Evolutionary conservation across 1,140 invertebrate genomes (phyloP).

Genomic region (Rhynchophorus ferrugineus): DNA sequence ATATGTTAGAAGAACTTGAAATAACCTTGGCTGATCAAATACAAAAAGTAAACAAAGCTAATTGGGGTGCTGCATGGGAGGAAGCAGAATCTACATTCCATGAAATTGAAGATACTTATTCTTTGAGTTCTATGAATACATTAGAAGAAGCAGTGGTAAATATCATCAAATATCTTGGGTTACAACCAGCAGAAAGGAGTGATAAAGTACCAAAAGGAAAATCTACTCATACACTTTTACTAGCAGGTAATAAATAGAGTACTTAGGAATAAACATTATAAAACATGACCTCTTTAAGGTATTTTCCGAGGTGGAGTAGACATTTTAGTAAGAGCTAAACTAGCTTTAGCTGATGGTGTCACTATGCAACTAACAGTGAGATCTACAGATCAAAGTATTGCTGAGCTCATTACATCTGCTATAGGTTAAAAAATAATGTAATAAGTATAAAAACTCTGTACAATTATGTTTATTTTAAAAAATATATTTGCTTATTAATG

Average conservation of each 20-base stretch:
- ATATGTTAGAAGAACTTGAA: slow-evolving; percentile 89
- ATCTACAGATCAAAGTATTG: slow-evolving; percentile 58
- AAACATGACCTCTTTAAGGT: slow-evolving; percentile 44
- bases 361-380: slow-evolving; percentile 63
- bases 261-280: not conserved
- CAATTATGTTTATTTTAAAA: slow-evolving; percentile 1
- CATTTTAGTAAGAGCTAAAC: slow-evolving; percentile 76
- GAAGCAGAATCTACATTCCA: slow-evolving; percentile 50
- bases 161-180: slow-evolving; percentile 78
- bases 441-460: not conserved
- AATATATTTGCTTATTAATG: slow-evolving; percentile 1
- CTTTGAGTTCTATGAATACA: slow-evolving; percentile 69
- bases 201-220: slow-evolving; percentile 82
- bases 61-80: slow-evolving; percentile 71
- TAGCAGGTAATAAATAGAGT: slow-evolving; percentile 72
- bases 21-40: slow-evolving; percentile 86
- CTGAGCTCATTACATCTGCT: slow-evolving; percentile 78
- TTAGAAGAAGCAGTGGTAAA: slow-evolving; percentile 84
- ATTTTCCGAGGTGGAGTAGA: slow-evolving; percentile 85
- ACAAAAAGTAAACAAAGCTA: slow-evolving; percentile 72
- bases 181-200: slow-evolving; percentile 78
- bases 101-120: slow-evolving; percentile 86
- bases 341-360: slow-evolving; percentile 70
- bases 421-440: slow-evolving; percentile 58
- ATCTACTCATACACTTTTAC: slow-evolving; percentile 68